Percentiles rank a stretch among this genome's conserved stretches.
Evolutionary conservation across 2,113 vertebrate genomes (phyloP).

Genomic region (Brachypodius melanocephalos): DNA sequence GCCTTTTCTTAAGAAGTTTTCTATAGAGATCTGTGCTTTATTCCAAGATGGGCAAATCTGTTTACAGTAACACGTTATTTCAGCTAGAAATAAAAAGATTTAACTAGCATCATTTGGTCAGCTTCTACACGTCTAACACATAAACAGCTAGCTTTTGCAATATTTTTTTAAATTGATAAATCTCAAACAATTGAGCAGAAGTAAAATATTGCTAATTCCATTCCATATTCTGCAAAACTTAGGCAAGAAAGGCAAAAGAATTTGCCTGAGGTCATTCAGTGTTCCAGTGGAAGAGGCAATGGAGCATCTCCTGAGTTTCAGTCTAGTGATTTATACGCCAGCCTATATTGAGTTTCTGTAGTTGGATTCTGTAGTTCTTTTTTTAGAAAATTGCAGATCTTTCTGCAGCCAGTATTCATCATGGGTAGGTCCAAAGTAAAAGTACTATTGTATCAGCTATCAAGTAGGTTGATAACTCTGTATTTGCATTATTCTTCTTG

Average conservation of each 20-base stretch:
- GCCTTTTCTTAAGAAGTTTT: background rate
- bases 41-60: background rate
- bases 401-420: conserved; percentile 23
- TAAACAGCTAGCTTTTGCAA: background rate
- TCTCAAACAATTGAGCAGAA: background rate
- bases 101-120: background rate
- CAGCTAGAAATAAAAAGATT: background rate
- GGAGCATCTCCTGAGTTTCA: conserved; percentile 13
- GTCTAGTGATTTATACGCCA: background rate
- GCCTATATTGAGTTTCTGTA: conserved; percentile 6
- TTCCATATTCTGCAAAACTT: background rate
- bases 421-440: conserved; percentile 4
- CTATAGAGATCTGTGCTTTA: background rate
- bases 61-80: background rate
- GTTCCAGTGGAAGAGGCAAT: background rate
- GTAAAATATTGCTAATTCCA: background rate
- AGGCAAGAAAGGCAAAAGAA: background rate
- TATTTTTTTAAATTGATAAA: background rate
- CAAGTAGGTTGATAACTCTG: background rate
- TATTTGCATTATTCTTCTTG: conserved; percentile 8
- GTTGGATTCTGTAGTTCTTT: background rate
- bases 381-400: conserved; percentile 25
- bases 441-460: conserved; percentile 6
- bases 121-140: background rate
- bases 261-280: background rate